phyloP scores from a whole-genome alignment of 2,113 vertebrate genomes.

The Gnathonemus echidnorhynchus region DNA sequence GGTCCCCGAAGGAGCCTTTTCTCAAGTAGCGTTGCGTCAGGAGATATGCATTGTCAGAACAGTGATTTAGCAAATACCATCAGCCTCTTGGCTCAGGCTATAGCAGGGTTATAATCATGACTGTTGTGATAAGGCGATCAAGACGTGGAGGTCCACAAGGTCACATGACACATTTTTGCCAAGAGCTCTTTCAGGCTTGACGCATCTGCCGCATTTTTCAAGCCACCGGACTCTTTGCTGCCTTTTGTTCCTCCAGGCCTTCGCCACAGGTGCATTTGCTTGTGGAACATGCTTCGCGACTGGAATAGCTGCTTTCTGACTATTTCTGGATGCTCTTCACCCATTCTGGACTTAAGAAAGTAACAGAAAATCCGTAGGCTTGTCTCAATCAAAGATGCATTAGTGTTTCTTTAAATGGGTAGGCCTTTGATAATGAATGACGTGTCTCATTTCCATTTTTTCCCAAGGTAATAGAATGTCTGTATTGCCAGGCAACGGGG shows the following conservation, averaged over 20 bases:
- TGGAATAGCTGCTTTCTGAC: neutral
- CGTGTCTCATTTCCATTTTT: slow-evolving; percentile 8
- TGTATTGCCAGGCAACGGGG: slow-evolving; percentile 35
- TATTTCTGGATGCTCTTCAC: neutral
- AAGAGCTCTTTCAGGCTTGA: neutral
- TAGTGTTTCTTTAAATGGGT: neutral
- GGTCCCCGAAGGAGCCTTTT: neutral
- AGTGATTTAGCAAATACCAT: neutral
- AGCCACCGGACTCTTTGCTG: neutral
- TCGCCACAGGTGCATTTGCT: neutral
- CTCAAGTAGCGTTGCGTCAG: neutral
- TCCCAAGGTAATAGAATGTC: neutral
- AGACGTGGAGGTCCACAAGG: neutral
- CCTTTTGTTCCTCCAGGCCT: neutral
- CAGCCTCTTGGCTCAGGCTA: neutral
- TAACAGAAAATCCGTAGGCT: neutral
- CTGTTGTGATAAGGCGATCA: neutral
- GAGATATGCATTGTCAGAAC: neutral
- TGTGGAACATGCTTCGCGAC: neutral
- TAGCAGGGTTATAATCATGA: neutral
- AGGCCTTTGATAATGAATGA: neutral
- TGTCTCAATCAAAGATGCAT: neutral
- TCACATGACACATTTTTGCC: neutral
- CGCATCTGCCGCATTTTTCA: neutral
- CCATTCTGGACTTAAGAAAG: neutral